Conservation (phyloP, 2,113 vertebrate species). For the Hydrochoerus hydrochaeris region DNA sequence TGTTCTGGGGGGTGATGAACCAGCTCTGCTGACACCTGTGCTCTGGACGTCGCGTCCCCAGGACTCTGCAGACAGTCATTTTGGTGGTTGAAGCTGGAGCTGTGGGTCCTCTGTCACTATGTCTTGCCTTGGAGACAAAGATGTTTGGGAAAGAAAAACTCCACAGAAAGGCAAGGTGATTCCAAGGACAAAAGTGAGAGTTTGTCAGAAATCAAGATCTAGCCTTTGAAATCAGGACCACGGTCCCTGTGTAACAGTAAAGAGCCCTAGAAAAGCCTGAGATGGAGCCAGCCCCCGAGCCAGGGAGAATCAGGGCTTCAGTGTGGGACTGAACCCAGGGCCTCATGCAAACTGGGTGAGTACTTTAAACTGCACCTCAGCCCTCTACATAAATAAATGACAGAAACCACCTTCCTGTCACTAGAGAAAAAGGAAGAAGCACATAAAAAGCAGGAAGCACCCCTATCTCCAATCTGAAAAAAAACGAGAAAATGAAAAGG, state of each 20-base stretch:
- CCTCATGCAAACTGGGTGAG: too few relatives aligned
- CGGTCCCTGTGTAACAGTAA: background rate
- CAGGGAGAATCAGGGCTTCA: background rate
- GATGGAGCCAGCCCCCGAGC: background rate
- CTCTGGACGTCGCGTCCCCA: background rate
- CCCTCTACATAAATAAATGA: background rate
- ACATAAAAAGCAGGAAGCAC: background rate
- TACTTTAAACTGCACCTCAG: background rate
- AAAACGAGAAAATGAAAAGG: background rate
- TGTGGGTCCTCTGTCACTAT: background rate
- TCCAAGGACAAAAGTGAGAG: background rate
- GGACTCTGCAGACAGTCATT: background rate
- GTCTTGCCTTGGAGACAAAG: background rate
- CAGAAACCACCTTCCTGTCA: background rate
- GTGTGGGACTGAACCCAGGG: background rate
- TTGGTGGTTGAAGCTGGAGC: background rate
- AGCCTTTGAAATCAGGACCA: background rate
- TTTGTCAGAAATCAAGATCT: background rate
- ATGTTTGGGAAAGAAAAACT: background rate
- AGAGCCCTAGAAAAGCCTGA: background rate
- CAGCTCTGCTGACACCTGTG: background rate
- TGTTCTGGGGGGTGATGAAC: background rate
- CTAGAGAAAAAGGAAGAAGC: background rate
- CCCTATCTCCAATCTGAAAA: background rate
- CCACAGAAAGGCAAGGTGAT: background rate